A percentile compares a stretch with the other conserved stretches of the same genome.
Conservation (phyloP, 2,797 vertebrate genomes). For the Anabacerthia variegaticeps region DNA sequence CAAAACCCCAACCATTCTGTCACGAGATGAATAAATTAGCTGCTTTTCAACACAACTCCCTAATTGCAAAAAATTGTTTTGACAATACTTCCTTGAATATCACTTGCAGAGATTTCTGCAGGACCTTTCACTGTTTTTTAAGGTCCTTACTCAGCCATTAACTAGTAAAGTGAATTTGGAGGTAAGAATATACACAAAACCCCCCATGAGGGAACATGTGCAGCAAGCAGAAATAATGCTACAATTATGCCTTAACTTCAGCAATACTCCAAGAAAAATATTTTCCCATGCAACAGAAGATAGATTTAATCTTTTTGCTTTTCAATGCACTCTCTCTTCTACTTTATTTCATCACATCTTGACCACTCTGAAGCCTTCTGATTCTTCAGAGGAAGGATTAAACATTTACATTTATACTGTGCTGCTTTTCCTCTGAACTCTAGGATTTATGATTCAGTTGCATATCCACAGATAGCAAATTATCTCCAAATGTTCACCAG, state of each 20-base stretch:
- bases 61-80: not conserved
- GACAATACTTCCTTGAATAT: not conserved
- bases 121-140: not conserved
- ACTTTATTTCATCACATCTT: constrained; percentile 48
- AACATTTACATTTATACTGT: constrained; percentile 62
- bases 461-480: constrained; percentile 76
- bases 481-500: constrained; percentile 80
- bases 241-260: not conserved
- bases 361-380: constrained; percentile 30
- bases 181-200: not conserved
- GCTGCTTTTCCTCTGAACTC: constrained; percentile 70
- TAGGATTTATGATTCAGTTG: constrained; percentile 77
- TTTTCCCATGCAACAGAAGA: not conserved
- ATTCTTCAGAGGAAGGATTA: constrained; percentile 61
- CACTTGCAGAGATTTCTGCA: not conserved
- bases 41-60: not conserved
- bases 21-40: not conserved
- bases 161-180: not conserved
- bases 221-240: not conserved
- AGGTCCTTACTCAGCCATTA: not conserved
- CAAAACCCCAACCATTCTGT: not conserved
- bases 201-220: not conserved
- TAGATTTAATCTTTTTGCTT: constrained; percentile 13
- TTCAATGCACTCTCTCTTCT: constrained; percentile 8
- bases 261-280: constrained; percentile 5